Evolutionary conservation across 2,113 vertebrate species (phyloP).

Genomic region (Agelaius tricolor): DNA sequence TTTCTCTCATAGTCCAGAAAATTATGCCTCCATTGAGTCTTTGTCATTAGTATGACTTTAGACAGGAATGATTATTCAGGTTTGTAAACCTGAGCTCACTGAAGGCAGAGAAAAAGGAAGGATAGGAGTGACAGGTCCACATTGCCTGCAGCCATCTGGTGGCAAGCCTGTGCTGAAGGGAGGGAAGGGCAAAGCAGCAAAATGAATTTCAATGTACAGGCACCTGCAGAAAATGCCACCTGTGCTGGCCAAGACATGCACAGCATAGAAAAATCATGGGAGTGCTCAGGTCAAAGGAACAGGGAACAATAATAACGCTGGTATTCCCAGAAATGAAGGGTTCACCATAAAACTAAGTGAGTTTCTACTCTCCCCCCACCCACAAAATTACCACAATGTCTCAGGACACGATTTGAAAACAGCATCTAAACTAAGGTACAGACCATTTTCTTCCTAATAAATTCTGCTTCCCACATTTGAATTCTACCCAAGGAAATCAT

Average conservation of each 20-base stretch:
- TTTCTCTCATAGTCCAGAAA: background rate
- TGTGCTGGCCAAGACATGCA: background rate
- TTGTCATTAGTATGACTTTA: background rate
- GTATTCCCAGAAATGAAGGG: background rate
- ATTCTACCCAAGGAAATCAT: slow-evolving; percentile 46
- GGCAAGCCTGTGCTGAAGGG: rapidly evolving
- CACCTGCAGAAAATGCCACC: background rate
- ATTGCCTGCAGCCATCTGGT: background rate
- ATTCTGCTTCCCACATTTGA: background rate
- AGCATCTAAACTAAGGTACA: background rate
- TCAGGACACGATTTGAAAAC: background rate
- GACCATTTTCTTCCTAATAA: background rate
- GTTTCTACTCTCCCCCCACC: background rate
- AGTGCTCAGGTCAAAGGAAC: background rate
- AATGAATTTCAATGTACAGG: background rate
- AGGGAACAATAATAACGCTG: background rate
- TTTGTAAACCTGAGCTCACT: background rate
- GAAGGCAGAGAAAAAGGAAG: background rate
- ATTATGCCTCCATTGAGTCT: background rate
- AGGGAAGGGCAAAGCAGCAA: background rate
- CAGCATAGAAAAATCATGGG: rapidly evolving
- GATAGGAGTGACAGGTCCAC: background rate
- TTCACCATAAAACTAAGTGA: background rate
- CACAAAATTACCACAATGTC: background rate
- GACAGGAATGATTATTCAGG: background rate